A percentile compares a stretch with the other conserved stretches of the same genome.
Evolutionary conservation across 2,113 vertebrate species (phyloP).

Genomic region (Pleuronectes platessa): DNA sequence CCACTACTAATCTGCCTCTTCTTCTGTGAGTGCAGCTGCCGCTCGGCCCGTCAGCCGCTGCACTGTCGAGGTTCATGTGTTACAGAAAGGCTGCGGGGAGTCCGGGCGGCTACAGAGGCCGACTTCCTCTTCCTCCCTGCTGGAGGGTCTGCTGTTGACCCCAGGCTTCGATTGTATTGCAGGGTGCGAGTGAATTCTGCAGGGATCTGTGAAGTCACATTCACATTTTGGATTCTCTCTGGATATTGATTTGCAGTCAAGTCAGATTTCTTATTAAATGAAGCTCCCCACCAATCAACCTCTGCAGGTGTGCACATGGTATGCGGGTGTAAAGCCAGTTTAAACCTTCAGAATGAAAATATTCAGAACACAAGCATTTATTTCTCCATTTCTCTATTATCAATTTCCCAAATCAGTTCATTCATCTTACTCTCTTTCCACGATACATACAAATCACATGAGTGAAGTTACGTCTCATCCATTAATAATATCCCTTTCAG

Average conservation of each 20-base stretch:
- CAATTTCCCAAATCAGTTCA: too few species aligned
- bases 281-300: not conserved
- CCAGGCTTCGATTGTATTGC: not conserved
- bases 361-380: too few species aligned
- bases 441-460: too few species aligned
- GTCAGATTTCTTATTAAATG: too few species aligned
- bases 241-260: not conserved
- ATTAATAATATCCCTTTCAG: too few species aligned
- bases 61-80: conserved; percentile 8
- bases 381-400: too few species aligned
- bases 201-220: not conserved
- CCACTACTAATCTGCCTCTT: conserved; percentile 56
- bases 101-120: not conserved
- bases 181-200: not conserved
- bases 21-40: conserved; percentile 49
- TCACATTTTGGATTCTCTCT: not conserved
- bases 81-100: conserved; percentile 15
- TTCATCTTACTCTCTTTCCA: too few species aligned
- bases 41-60: conserved; percentile 4
- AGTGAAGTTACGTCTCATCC: too few species aligned
- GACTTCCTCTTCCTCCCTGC: not conserved
- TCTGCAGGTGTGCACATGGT: not conserved
- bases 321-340: not conserved
- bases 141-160: conserved; percentile 5
- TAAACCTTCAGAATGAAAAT: too few species aligned